Base-by-base conservation (phyloP, 2,888 invertebrate species). In the Podotricha telesiphe region DNA sequence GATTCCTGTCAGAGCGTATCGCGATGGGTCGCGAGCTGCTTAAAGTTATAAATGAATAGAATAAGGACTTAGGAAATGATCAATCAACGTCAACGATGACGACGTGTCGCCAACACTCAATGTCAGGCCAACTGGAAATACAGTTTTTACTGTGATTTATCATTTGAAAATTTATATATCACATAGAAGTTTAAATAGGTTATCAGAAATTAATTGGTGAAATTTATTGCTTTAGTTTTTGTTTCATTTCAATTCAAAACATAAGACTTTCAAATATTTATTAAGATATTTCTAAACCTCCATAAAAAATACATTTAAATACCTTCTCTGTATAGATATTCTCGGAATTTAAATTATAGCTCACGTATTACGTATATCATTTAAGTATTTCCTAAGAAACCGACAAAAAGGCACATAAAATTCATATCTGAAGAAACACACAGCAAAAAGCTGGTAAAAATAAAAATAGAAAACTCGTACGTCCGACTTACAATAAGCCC, bases 41-140 rank as follows among this genome's bases (percentile, higher is more conserved):
- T 66, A 66, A 73, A 71, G 79, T 85, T 81, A 87, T 85, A 87
- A 87, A 87, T 86, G 87, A 84, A 80, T 79, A 82, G 79, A 80
- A 81, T 79, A 79, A 82, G 79, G 81, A 79, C 79, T 80, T 76
- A 74, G 77, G 69, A 74, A 79, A 82, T 81, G 82, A 87, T 87
- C 86, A 80, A 85, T 87, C 88, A 84, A 85, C 81, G 86, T 73
- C 77, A 75, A 75, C 79, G 83, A 79, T 80, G 81, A 80, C 77
- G 80, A 78, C 76, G 77, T 76, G 77, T 78, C 76, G 68, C 79
- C 75, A 73, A 72, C 82, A 79, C 80, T 85, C 85, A 84, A 87
- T 85, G 86, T 86, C 86, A 67, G 70, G 65, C 69, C 59, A 45
- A 66, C 59, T 66, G 53, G 53, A 61, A n/a, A 19, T 70, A 69